phyloP scores from a whole-genome alignment of 1,140 invertebrate genomes.

The Euglossa dilemma region DNA sequence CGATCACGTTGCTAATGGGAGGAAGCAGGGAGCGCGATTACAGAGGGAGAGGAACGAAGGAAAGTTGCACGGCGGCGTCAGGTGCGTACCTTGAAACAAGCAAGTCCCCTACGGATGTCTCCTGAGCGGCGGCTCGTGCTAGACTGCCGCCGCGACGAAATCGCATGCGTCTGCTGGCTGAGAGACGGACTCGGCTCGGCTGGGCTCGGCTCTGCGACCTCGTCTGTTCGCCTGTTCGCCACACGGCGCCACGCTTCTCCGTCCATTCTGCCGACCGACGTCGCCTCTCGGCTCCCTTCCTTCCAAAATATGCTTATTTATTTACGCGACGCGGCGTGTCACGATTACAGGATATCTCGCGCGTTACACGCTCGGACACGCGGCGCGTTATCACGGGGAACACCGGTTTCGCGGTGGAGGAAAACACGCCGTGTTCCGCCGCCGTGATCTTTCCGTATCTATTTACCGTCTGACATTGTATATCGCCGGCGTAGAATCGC shows the following conservation, averaged over 20 bases:
- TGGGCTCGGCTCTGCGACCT: conserved; percentile 60
- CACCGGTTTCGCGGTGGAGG: neutral
- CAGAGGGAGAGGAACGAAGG: neutral
- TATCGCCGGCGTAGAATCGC: too few species aligned
- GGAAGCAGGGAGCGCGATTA: neutral
- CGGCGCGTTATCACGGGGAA: neutral
- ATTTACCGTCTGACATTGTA: neutral
- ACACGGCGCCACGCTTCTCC: conserved; percentile 13
- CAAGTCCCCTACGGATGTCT: conserved; percentile 77
- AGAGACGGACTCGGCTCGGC: conserved; percentile 52
- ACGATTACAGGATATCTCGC: conserved; percentile 1
- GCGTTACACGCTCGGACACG: too few species aligned
- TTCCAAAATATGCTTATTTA: conserved; percentile 37
- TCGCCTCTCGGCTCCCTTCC: neutral
- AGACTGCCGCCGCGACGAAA: conserved; percentile 74
- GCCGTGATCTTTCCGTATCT: neutral
- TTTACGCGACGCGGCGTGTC: neutral
- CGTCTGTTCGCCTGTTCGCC: conserved; percentile 20
- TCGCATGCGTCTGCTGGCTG: conserved; percentile 62
- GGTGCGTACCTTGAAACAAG: conserved; percentile 77
- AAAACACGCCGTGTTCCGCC: neutral
- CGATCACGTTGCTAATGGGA: neutral
- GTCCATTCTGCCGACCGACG: conserved; percentile 28
- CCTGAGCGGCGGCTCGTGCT: conserved; percentile 80
- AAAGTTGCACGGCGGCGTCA: conserved; percentile 13